Evolutionary conservation across 2,113 vertebrate genomes (phyloP), one percentile per base, ranked within the genome.

Genomic region (Pica pica): DNA sequence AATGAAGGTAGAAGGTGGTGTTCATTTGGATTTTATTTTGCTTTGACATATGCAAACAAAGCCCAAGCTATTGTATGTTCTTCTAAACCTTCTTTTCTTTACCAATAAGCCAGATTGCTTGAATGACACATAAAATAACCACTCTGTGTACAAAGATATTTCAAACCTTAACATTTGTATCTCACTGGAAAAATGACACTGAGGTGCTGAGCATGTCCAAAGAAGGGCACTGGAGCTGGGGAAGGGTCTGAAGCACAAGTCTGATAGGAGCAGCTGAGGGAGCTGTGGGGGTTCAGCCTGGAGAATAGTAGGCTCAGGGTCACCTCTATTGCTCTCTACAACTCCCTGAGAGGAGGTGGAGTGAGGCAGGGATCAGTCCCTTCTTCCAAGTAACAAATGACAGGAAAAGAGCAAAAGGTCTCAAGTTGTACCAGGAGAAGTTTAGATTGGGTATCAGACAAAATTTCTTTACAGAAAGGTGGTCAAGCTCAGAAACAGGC

Each of bases 351-450:
- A 50, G 22, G 12, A 46, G 21, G 7, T 75, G 17, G 14, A 42
- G 6, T 0, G 3, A 57, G 5, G 9, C 1, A 0, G 5, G 0
- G 7, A 11, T 31, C 1, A 1, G 2, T 30, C 33, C 59, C 11
- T 59, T 68, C 20, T 81, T 16, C 22, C 4, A 28, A 17, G 27
- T 13, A 31, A 22, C 11, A 75, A 44, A 28, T 8, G 2, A n/a
- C 6, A 67, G 24, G 13, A 52, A 20, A 21, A 52, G 24, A 67
- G 1, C 3, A 30, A 63, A 35, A 20, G 7, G 5, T 9, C 17
- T 5, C 4, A 8, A 4, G 16, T 37, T 64, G 31, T 0, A 1
- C 5, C 28, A 41, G 21, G 7, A 7, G 11, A 80, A 1, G 7
- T 55, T 83, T 74, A 37, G 26, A 6, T 6, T 17, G 4, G 5